These are phyloP conservation scores for Ploceus nigricollis DNA, from an alignment of 2,113 vertebrate species.

Conservation along the genomic window DNA sequence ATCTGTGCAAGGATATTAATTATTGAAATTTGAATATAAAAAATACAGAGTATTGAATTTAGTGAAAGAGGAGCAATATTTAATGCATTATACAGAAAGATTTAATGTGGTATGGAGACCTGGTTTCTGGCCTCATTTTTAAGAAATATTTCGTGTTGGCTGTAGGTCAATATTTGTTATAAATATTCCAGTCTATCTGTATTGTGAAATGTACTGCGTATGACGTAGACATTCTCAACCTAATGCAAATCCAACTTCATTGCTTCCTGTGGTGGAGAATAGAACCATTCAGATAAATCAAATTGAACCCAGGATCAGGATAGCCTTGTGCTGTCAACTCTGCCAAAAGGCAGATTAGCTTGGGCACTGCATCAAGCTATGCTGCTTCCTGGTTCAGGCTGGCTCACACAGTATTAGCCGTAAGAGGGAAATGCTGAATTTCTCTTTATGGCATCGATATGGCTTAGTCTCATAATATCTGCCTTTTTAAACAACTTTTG, in stretches of 20 bases:
- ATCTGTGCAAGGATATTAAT: background rate
- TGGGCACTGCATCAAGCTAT: background rate
- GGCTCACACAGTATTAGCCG: background rate
- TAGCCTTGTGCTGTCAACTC: background rate
- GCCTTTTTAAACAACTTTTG: slow-evolving; percentile 46
- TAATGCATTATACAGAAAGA: background rate
- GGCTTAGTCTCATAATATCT: slow-evolving; percentile 13
- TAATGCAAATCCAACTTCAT: background rate
- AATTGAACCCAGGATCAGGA: background rate
- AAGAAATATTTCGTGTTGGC: background rate
- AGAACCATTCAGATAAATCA: background rate
- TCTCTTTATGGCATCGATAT: slow-evolving; percentile 17
- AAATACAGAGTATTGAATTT: background rate
- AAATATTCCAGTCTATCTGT: background rate
- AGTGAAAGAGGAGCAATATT: background rate
- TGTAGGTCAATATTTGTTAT: background rate
- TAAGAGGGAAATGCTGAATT: background rate
- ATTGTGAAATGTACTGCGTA: background rate
- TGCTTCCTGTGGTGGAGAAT: background rate
- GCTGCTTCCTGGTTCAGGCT: background rate
- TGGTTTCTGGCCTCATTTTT: background rate
- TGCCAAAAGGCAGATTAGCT: slow-evolving; percentile 23
- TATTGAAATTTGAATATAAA: background rate
- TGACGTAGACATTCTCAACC: background rate
- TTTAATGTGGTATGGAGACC: background rate